Conservation (phyloP, 2,113 vertebrate species). For the Hepsetus odoe region DNA sequence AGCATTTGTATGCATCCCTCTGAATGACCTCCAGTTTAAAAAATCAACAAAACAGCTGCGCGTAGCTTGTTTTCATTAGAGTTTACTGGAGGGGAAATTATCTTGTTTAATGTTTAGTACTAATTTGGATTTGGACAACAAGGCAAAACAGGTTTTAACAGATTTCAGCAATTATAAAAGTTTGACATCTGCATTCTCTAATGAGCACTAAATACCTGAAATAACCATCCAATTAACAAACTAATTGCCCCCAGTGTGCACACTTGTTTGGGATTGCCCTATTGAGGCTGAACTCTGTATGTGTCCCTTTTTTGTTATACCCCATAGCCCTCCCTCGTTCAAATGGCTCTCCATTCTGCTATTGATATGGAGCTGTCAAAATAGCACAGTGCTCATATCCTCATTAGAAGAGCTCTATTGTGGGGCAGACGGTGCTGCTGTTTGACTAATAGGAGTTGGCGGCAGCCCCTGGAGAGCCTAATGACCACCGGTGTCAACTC, state of each 20-base stretch:
- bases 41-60: not conserved
- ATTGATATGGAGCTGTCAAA: conserved; percentile 50
- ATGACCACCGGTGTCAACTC: conserved; percentile 55
- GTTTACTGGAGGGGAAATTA: not conserved
- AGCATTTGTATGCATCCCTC: not conserved
- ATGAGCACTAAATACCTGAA: conserved; percentile 66
- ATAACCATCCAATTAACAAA: conserved; percentile 66
- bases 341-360: conserved; percentile 43
- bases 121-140: conserved; percentile 17
- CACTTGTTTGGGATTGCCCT: conserved; percentile 34
- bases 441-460: conserved; percentile 60
- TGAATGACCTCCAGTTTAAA: not conserved
- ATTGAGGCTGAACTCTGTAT: conserved; percentile 46
- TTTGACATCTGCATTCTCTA: conserved; percentile 62
- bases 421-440: conserved; percentile 51
- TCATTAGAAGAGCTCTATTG: conserved; percentile 66
- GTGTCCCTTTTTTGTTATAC: conserved; percentile 46
- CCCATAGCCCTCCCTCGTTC: conserved; percentile 17
- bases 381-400: conserved; percentile 53
- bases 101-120: conserved; percentile 27
- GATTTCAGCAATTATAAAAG: conserved; percentile 32
- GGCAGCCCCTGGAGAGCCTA: conserved; percentile 60
- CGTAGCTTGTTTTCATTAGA: conserved; percentile 4
- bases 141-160: conserved; percentile 2
- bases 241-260: conserved; percentile 41